Evolutionary conservation across 2,888 invertebrate species (phyloP), one percentile per base, ranked within the genome.

Genomic region (Automeris io): DNA sequence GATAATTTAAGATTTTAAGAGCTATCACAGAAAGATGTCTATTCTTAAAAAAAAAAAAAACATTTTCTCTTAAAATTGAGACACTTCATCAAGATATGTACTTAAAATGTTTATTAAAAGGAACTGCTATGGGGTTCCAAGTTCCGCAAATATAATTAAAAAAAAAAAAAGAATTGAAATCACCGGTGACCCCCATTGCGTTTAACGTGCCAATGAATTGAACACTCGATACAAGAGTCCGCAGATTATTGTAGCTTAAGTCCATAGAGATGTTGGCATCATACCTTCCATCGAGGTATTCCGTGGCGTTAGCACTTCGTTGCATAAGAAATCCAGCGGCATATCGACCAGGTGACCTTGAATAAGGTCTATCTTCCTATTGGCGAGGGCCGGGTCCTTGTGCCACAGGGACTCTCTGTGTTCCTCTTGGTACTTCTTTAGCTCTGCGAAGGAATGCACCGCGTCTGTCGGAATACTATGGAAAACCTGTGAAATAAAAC

Each of bases 251-350:
- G 18, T 44, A n/a, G 34, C 7, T 44, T 46, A 96, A 11, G 97
- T 97, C 97, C 98, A 99, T 12, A 98, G 86, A 1, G 94, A 89
- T 19, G 94, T 95, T 2, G 98, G 98, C 90, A 98, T 92, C 61
- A 98, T 92, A 33, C 95, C 95, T 73, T 98, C 98, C 71, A 95
- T 95, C 12, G 95, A 93, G 9, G 91, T 91, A 25, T 92, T 90
- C 37, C 92, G 91, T 5, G 98, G 98, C 11, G 94, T 94, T 29
- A 98, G 86, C 29, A 90, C 90, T 80, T 98, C 97, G 51, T 94
- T 91, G 59, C 90, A 90, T n/a, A 99, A 89, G 80, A 99, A 99
- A 42, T 94, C 89, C 36, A 97, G 77, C 0, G 99, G 98, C 68
- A 98, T 86, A 51, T 95, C 90, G 0, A 99, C 99, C 40, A 99